Evolutionary conservation across 1,140 invertebrate genomes (phyloP), one percentile per base, ranked within the genome.

Genomic region (Zaprionus taronus): DNA sequence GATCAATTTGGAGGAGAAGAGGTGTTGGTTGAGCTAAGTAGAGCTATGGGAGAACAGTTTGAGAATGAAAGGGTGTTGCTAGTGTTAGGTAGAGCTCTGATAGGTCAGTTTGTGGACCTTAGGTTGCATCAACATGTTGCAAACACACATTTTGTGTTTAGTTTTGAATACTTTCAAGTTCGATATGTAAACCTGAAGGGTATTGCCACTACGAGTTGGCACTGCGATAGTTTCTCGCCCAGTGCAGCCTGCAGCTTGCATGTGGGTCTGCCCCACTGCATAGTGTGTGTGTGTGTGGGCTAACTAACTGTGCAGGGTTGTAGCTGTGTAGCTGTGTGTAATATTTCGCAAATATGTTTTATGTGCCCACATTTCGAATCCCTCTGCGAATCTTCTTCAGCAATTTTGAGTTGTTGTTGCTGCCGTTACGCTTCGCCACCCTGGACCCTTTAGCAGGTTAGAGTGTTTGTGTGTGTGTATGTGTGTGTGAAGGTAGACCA

Each of bases 261-360:
- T 38, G 11, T 60, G 41, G 41, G 17, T 34, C 38, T 67, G 53
- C 22, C 4, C n/a, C 41, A 17, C n/a, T 44, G 41, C 7, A 44
- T 15, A 38, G 31, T 36, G 24, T 49, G 55, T 53, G 34, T 67
- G 34, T 80, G 66, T 62, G 36, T 26, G 34, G 64, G 76, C 76
- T 76, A 80, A 77, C 80, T 81, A 81, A 72, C 76, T 80, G 22
- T 70, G 60, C 60, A 60, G n/a, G 31, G 74, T 67, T 69, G 77
- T 60, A 11, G 17, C 22, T 67, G 17, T 53, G 58, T 34, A 31
- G 15, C 4, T 69, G 63, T 80, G 61, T 81, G 70, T 72, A 81
- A 90, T 90, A 85, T 90, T 90, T 80, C 80, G 72, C 56, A 67
- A 89, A 89, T 81, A 89, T 89, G 81, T 69, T 83, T 81, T 81